These are phyloP conservation scores for Corydoras sp. DNA, from an alignment of 2,113 vertebrate species.

Conservation along the genomic window DNA sequence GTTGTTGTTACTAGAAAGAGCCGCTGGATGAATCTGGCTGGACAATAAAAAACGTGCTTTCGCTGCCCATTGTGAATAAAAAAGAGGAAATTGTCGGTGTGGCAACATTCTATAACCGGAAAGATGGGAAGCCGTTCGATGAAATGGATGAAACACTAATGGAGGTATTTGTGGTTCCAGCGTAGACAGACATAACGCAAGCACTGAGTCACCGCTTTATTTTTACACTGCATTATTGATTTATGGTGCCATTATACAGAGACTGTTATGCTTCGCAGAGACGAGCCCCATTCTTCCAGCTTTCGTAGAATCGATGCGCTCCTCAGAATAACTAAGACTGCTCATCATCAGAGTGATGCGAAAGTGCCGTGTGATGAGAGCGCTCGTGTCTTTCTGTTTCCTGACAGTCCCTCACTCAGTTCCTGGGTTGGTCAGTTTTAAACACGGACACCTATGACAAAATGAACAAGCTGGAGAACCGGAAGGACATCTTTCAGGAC, in stretches of 20 bases:
- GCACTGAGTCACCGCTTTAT: conserved; percentile 52
- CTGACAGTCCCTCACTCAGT: conserved; percentile 87
- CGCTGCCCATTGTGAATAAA: conserved; percentile 95
- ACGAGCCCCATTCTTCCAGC: background rate
- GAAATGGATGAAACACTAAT: conserved; percentile 93
- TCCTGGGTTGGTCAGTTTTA: conserved; percentile 94
- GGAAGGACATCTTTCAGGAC: conserved; percentile 93
- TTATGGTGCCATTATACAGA: conserved; percentile 11
- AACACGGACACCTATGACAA: conserved; percentile 91
- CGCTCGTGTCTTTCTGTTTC: too few species aligned
- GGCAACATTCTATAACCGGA: conserved; percentile 95
- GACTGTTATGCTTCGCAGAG: background rate
- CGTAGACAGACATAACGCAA: background rate
- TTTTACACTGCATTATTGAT: conserved; percentile 64
- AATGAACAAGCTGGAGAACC: conserved; percentile 94
- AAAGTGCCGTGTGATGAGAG: background rate
- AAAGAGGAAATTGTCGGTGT: conserved; percentile 95
- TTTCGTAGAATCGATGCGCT: background rate
- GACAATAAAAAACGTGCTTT: conserved; percentile 88
- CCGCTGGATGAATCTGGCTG: conserved; percentile 87
- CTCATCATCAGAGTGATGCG: background rate
- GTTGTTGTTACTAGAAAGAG: conserved; percentile 66
- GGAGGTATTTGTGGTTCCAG: conserved; percentile 71
- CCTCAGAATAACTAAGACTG: background rate
- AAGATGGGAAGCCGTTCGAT: conserved; percentile 95